Conservation (phyloP, 2,888 invertebrate genomes). For the Mystacides longicornis region DNA sequence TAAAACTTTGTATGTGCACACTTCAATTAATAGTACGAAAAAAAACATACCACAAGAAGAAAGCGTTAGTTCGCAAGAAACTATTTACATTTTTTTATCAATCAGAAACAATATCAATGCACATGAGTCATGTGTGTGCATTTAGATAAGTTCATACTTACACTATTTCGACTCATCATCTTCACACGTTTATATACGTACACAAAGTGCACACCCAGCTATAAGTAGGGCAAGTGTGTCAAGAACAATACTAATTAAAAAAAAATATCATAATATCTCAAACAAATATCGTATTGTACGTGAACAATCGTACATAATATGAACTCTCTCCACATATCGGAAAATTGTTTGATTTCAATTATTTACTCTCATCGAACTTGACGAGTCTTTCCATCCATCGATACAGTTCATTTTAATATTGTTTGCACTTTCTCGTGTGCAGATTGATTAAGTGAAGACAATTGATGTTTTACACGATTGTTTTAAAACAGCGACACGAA, state of each 20-base stretch:
- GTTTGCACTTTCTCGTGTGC: slow-evolving; percentile 12
- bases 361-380: slow-evolving; percentile 8
- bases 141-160: too few species aligned
- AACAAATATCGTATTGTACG: background rate
- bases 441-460: slow-evolving; percentile 10
- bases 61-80: too few species aligned
- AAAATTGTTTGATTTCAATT: slow-evolving; percentile 13
- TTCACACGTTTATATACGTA: too few species aligned
- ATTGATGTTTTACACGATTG: slow-evolving; percentile 19
- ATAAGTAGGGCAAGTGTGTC: background rate
- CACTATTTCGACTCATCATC: too few species aligned
- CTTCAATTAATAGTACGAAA: too few species aligned
- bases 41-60: too few species aligned
- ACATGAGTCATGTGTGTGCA: too few species aligned
- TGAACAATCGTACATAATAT: background rate
- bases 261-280: background rate
- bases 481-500: too few species aligned
- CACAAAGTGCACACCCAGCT: too few species aligned
- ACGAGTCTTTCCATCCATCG: slow-evolving; percentile 1
- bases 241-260: background rate
- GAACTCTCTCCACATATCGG: slow-evolving; percentile 17
- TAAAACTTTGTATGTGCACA: too few species aligned
- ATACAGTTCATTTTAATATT: slow-evolving; percentile 2
- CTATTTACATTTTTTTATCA: too few species aligned
- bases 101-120: too few species aligned